These are phyloP conservation scores for Drosophila sulfurigaster DNA, from an alignment of 1,140 invertebrate species.

Conservation along the genomic window DNA sequence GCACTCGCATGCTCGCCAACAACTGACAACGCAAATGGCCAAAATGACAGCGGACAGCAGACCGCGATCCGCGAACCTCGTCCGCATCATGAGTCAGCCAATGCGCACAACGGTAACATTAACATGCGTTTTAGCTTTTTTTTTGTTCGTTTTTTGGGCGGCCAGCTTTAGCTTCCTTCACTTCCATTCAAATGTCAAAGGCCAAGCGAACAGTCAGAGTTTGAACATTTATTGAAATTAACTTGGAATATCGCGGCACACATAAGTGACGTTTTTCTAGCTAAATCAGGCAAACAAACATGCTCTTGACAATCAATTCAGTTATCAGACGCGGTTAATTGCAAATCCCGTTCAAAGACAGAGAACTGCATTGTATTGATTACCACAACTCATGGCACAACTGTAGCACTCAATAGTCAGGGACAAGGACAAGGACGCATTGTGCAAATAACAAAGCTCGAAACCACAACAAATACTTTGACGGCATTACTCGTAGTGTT, in stretches of 20 bases:
- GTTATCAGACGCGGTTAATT: conserved; percentile 15
- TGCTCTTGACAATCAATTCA: not conserved
- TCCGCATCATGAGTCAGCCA: conserved; percentile 74
- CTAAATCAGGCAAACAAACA: not conserved
- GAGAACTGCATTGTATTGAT: conserved; percentile 8
- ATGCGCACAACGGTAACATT: conserved; percentile 76
- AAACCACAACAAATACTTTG: conserved; percentile 43
- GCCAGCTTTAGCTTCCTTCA: not conserved
- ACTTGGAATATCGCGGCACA: conserved; percentile 34
- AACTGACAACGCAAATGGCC: conserved; percentile 79
- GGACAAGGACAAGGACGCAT: conserved; percentile 80
- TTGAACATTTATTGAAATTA: conserved; percentile 75
- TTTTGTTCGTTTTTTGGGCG: conserved; percentile 39
- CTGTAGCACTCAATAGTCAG: conserved; percentile 37
- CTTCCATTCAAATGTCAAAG: conserved; percentile 59
- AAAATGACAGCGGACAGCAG: conserved; percentile 66
- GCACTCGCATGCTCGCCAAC: conserved; percentile 20
- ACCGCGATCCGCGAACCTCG: conserved; percentile 23
- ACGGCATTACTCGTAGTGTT: conserved; percentile 53
- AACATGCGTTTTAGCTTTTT: conserved; percentile 63
- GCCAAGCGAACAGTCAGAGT: conserved; percentile 40
- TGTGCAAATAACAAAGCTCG: conserved; percentile 64
- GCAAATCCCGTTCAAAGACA: conserved; percentile 8
- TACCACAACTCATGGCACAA: not conserved
- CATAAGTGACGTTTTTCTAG: not conserved